phyloP scores from a whole-genome alignment of 2,113 vertebrate species.

The Hemicordylus capensis region DNA sequence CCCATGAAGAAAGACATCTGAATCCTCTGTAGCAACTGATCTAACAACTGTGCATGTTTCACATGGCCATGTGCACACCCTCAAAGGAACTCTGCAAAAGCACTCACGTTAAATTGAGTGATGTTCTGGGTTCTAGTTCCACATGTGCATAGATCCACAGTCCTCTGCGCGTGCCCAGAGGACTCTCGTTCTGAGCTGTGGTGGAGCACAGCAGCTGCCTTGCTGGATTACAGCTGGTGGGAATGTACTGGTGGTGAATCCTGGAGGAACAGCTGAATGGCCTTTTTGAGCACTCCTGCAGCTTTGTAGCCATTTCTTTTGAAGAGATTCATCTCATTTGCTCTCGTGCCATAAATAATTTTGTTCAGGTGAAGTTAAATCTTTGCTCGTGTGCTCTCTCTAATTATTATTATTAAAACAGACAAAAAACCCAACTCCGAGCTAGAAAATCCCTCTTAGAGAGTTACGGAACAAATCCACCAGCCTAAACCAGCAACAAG shows the following conservation, averaged over 20 bases:
- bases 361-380: background rate
- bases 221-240: background rate
- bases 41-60: background rate
- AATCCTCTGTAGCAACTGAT: too few species aligned
- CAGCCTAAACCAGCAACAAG: conserved; percentile 57
- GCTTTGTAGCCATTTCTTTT: background rate
- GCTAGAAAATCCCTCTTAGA: background rate
- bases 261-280: background rate
- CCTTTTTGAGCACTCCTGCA: background rate
- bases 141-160: too few species aligned
- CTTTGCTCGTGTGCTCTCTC: background rate
- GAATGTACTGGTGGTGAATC: background rate
- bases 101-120: background rate
- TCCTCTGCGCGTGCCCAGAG: background rate
- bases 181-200: too few species aligned
- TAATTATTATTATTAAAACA: background rate
- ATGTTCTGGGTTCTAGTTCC: too few species aligned
- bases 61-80: background rate
- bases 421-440: background rate
- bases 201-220: too few species aligned
- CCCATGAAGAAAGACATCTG: background rate
- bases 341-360: background rate
- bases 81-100: background rate
- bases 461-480: conserved; percentile 17
- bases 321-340: background rate